Conservation (phyloP, 1,140 invertebrate genomes). For the Scaptomyza pallida region DNA sequence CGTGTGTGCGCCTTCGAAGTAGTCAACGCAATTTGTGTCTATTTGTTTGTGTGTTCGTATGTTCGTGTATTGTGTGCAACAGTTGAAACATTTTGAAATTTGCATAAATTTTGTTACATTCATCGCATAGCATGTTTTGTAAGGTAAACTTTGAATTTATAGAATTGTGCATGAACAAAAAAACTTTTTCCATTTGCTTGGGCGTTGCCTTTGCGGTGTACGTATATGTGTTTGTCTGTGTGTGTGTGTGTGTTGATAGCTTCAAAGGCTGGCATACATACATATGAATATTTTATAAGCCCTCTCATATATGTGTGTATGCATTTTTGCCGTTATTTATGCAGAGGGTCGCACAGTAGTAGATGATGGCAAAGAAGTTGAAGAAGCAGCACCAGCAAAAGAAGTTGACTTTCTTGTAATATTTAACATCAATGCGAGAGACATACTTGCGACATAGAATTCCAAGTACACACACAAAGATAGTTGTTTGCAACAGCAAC, state of each 20-base stretch:
- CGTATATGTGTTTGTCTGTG: neutral
- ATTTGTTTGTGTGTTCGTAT: slow-evolving; percentile 8
- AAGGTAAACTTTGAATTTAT: slow-evolving; percentile 67
- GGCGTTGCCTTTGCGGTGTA: slow-evolving; percentile 15
- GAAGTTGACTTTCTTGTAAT: slow-evolving; percentile 55
- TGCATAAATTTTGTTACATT: slow-evolving; percentile 68
- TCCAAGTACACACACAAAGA: neutral
- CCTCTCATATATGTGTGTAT: slow-evolving; percentile 34
- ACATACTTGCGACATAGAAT: slow-evolving; percentile 26
- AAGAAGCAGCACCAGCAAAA: too few species aligned
- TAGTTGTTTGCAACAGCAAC: slow-evolving; percentile 15
- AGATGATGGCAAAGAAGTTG: slow-evolving; percentile 15
- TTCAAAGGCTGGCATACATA: slow-evolving; percentile 63
- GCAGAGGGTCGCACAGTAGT: slow-evolving; percentile 32
- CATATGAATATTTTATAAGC: slow-evolving; percentile 80
- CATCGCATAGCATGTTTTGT: slow-evolving; percentile 18
- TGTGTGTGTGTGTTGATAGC: slow-evolving; percentile 42
- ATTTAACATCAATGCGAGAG: slow-evolving; percentile 51
- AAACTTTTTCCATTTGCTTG: slow-evolving; percentile 69
- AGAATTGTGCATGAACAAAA: slow-evolving; percentile 70
- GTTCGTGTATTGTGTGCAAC: slow-evolving; percentile 57
- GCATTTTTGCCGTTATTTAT: slow-evolving; percentile 52
- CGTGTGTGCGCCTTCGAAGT: slow-evolving; percentile 35
- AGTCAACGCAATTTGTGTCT: slow-evolving; percentile 24
- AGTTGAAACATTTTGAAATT: slow-evolving; percentile 76